Percentiles rank a stretch among this genome's conserved stretches.
Conservation (phyloP, 2,113 vertebrate species). For the Ptilonorhynchus violaceus region DNA sequence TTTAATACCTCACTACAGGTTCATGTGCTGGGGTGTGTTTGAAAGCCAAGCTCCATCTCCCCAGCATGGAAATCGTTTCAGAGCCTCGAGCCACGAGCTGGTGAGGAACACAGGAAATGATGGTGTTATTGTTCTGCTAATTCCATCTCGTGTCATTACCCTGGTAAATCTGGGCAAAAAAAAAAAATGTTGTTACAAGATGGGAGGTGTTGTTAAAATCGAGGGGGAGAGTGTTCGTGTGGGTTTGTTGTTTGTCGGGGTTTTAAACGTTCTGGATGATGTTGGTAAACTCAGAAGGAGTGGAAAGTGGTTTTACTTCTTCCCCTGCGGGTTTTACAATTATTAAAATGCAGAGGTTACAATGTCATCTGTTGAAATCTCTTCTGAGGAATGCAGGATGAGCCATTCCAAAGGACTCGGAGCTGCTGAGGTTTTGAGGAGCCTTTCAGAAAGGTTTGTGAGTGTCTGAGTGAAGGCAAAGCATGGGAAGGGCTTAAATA, state of each 20-base stretch:
- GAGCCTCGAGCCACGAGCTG: neutral
- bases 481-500: neutral
- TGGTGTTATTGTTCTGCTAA: neutral
- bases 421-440: neutral
- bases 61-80: neutral
- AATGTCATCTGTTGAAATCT: neutral
- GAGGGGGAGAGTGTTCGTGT: neutral
- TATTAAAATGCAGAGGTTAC: neutral
- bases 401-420: neutral
- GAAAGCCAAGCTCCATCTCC: neutral
- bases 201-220: neutral
- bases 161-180: neutral
- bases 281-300: neutral
- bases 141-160: neutral
- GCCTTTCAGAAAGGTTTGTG: neutral
- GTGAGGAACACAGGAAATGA: neutral
- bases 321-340: neutral
- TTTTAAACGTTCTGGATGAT: neutral
- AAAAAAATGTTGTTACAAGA: neutral
- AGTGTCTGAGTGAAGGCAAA: neutral
- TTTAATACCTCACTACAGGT: neutral
- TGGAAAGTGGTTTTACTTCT: neutral
- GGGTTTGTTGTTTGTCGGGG: neutral
- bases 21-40: neutral
- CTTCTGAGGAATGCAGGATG: neutral